Percentiles rank a stretch among this genome's conserved stretches.
phyloP scores from a whole-genome alignment of 2,888 invertebrate species.

The Nymphalis urticae region DNA sequence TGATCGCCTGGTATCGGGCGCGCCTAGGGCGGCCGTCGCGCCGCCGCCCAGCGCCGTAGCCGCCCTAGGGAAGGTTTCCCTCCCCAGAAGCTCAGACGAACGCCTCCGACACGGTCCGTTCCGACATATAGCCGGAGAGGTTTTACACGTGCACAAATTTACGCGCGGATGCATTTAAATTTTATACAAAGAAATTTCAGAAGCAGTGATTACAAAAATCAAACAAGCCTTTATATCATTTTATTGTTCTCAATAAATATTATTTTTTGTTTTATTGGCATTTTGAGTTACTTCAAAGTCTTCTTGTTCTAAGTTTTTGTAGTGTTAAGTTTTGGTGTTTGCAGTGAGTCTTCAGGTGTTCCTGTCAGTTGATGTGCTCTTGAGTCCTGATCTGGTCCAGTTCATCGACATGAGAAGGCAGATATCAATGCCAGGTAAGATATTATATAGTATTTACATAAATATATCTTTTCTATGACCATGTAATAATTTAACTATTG shows the following conservation, averaged over 20 bases:
- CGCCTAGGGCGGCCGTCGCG: slow-evolving; percentile 79
- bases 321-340: slow-evolving; percentile 54
- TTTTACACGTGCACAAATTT: slow-evolving; percentile 62
- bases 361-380: slow-evolving; percentile 63
- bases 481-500: background rate
- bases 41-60: slow-evolving; percentile 69
- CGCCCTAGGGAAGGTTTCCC: slow-evolving; percentile 64
- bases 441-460: background rate
- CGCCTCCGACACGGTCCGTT: slow-evolving; percentile 72
- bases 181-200: slow-evolving; percentile 16
- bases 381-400: slow-evolving; percentile 47
- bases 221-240: background rate
- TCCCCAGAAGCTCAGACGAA: slow-evolving; percentile 73
- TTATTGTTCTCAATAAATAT: background rate
- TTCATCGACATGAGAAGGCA: slow-evolving; percentile 64
- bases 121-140: slow-evolving; percentile 53
- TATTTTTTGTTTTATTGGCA: slow-evolving; percentile 8
- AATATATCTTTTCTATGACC: background rate
- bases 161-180: slow-evolving; percentile 51
- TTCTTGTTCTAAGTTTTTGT: slow-evolving; percentile 26
- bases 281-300: slow-evolving; percentile 31
- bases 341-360: slow-evolving; percentile 61
- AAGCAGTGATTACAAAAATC: slow-evolving; percentile 43
- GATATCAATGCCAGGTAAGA: slow-evolving; percentile 68
- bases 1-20: slow-evolving; percentile 77